A percentile compares a stretch with the other conserved stretches of the same genome.
Evolutionary conservation across 2,113 vertebrate genomes (phyloP).

Genomic region (Microtus richardsoni): DNA sequence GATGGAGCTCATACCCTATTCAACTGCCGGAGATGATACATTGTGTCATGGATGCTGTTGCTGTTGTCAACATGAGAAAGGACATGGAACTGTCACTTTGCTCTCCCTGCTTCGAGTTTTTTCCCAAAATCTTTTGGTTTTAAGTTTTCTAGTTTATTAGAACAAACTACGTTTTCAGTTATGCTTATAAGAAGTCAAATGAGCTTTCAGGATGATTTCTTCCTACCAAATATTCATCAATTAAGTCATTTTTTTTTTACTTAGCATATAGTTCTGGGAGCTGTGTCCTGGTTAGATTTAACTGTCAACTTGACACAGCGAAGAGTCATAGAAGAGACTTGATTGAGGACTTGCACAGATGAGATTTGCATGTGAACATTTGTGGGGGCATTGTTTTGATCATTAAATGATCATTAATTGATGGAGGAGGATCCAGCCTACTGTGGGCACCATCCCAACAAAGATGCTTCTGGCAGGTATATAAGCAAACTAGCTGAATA

Average conservation of each 20-base stretch:
- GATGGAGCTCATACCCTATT: not conserved
- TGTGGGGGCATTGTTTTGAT: not conserved
- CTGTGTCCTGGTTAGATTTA: not conserved
- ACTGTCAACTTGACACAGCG: not conserved
- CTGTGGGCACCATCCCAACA: not conserved
- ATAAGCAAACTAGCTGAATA: not conserved
- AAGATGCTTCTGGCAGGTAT: not conserved
- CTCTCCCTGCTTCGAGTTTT: not conserved
- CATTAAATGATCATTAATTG: too few species aligned
- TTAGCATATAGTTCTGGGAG: not conserved
- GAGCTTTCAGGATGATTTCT: not conserved
- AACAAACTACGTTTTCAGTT: not conserved
- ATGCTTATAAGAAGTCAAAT: conserved; percentile 3
- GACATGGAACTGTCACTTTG: not conserved
- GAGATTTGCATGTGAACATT: too few species aligned
- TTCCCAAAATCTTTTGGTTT: not conserved
- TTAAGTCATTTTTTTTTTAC: not conserved
- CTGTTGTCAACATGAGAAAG: not conserved
- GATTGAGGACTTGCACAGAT: too few species aligned
- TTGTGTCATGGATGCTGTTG: not conserved
- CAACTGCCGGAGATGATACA: not conserved
- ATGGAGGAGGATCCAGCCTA: too few species aligned
- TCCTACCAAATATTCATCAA: not conserved
- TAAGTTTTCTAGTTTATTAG: not conserved
- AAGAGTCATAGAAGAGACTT: not conserved